Evolutionary conservation across 1,140 invertebrate species (phyloP).

Genomic region (Trissolcus basalis): DNA sequence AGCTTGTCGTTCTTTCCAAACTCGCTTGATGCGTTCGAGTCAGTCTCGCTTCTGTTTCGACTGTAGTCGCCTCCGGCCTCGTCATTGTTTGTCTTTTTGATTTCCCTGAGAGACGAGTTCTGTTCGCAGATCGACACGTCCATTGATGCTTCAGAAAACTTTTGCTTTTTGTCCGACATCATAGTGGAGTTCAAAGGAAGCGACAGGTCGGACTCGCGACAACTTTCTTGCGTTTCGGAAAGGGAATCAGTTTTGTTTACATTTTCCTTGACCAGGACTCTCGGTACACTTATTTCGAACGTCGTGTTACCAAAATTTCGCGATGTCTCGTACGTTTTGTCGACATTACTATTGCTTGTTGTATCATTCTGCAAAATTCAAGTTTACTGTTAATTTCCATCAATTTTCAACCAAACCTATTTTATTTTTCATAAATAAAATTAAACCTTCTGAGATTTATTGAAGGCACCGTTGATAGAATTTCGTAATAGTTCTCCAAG

Average conservation of each 20-base stretch:
- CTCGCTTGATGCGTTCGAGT: slow-evolving; percentile 48
- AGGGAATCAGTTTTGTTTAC: slow-evolving; percentile 63
- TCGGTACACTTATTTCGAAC: slow-evolving; percentile 70
- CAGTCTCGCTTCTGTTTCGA: slow-evolving; percentile 60
- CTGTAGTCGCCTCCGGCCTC: slow-evolving; percentile 53
- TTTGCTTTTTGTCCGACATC: slow-evolving; percentile 66
- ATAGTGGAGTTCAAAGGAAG: slow-evolving; percentile 73
- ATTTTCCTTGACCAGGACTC: slow-evolving; percentile 65
- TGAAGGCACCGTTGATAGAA: slow-evolving; percentile 72
- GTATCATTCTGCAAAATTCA: slow-evolving; percentile 61
- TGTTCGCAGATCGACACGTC: slow-evolving; percentile 59
- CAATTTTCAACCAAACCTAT: background rate
- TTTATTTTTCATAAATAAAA: background rate
- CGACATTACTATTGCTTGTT: slow-evolving; percentile 60
- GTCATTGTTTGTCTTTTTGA: slow-evolving; percentile 29
- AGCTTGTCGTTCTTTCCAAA: slow-evolving; percentile 54
- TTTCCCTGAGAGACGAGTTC: slow-evolving; percentile 63
- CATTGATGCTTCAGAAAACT: slow-evolving; percentile 38
- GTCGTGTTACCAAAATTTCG: slow-evolving; percentile 69
- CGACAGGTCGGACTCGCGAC: slow-evolving; percentile 61
- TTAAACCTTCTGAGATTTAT: slow-evolving; percentile 66
- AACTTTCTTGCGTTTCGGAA: slow-evolving; percentile 63
- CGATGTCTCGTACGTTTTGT: slow-evolving; percentile 62
- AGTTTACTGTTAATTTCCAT: background rate
- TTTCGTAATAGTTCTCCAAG: slow-evolving; percentile 73